Evolutionary conservation across 2,113 vertebrate species (phyloP).

Genomic region (Talpa occidentalis): DNA sequence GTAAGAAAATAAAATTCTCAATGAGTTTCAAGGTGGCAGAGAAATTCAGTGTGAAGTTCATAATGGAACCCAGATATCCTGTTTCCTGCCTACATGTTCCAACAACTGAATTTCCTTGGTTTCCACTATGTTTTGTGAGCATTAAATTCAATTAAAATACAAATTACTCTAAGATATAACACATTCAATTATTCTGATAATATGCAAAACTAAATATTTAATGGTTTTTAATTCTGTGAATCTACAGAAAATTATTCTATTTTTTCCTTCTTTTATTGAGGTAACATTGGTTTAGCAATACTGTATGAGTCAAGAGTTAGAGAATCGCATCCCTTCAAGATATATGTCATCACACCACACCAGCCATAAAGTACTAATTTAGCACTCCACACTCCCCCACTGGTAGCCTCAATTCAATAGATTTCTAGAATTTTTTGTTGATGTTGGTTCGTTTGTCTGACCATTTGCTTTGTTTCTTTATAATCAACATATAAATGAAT

Average conservation of each 20-base stretch:
- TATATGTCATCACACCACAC: too few relatives aligned
- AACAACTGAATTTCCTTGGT: not conserved
- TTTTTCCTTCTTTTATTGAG: not conserved
- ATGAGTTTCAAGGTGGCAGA: not conserved
- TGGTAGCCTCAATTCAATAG: too few relatives aligned
- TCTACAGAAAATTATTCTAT: not conserved
- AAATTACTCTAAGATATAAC: not conserved
- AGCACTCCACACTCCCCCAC: too few relatives aligned
- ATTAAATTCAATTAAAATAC: conserved; percentile 7
- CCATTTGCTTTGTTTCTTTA: too few relatives aligned
- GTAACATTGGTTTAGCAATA: too few relatives aligned
- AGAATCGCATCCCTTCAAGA: too few relatives aligned
- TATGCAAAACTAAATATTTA: not conserved
- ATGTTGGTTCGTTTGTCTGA: too few relatives aligned
- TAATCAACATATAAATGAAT: too few relatives aligned
- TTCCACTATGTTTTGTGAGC: not conserved
- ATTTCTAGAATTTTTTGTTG: too few relatives aligned
- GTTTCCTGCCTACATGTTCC: not conserved
- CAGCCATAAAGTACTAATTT: too few relatives aligned
- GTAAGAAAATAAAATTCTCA: not conserved
- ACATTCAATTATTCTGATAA: not conserved
- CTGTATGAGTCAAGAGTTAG: too few relatives aligned
- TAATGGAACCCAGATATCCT: not conserved
- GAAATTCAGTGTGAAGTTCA: not conserved
- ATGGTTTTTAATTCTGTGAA: not conserved